Percentiles rank a stretch among this genome's conserved stretches.
Conservation (phyloP, 2,797 vertebrate species). For the Neoniphon sammara region DNA sequence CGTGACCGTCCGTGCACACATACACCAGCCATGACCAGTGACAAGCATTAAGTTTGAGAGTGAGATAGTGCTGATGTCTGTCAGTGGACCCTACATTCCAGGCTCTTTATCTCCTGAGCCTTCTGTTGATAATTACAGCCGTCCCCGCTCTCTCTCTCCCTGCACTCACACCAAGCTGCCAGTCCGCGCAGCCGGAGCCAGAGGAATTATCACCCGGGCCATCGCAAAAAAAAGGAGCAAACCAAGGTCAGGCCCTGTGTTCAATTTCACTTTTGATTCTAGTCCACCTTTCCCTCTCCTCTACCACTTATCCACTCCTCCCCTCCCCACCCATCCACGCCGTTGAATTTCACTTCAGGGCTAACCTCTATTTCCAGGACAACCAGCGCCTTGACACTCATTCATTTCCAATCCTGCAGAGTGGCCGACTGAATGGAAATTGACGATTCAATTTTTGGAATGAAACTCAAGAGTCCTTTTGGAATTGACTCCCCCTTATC, state of each 20-base stretch:
- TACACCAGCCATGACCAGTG: constrained; percentile 34
- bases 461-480: constrained; percentile 75
- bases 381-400: constrained; percentile 67
- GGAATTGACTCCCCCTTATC: constrained; percentile 62
- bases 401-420: constrained; percentile 76
- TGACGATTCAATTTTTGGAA: constrained; percentile 80
- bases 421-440: constrained; percentile 77
- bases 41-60: constrained; percentile 43
- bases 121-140: constrained; percentile 82
- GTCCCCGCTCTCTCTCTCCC: constrained; percentile 46
- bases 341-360: constrained; percentile 62
- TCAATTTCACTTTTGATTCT: constrained; percentile 81
- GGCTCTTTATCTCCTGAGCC: constrained; percentile 78
- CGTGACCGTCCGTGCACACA: constrained; percentile 1
- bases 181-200: constrained; percentile 51
- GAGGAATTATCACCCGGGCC: constrained; percentile 76
- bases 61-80: constrained; percentile 69
- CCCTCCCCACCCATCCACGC: constrained; percentile 54
- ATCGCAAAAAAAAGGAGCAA: constrained; percentile 61
- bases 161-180: constrained; percentile 65
- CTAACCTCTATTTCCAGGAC: constrained; percentile 77
- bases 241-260: constrained; percentile 81
- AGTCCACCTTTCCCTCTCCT: constrained; percentile 71
- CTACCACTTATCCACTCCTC: constrained; percentile 67
- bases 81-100: constrained; percentile 62